Evolutionary conservation across 2,888 invertebrate genomes (phyloP).

Genomic region (Neocrepidodera transversa): DNA sequence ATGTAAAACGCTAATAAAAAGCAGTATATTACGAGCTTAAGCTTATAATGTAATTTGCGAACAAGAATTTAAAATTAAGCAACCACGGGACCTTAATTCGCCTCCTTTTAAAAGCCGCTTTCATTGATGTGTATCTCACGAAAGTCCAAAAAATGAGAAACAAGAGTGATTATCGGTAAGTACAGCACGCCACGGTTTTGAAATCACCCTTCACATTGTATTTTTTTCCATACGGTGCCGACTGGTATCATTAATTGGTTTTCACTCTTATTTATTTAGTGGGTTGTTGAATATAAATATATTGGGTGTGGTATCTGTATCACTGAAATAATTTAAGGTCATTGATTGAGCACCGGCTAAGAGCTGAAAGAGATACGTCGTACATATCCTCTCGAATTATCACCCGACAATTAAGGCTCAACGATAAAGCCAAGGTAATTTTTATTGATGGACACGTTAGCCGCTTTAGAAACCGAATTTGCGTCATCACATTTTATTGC

Average conservation of each 20-base stretch:
- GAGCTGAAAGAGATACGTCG: conserved; percentile 18
- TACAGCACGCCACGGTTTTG: conserved; percentile 33
- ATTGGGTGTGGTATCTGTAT: conserved; percentile 52
- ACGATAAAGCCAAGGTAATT: conserved; percentile 5
- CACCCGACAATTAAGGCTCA: conserved; percentile 15
- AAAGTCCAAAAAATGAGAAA: conserved; percentile 23
- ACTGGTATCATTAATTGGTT: conserved; percentile 51
- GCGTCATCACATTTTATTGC: no score
- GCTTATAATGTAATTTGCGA: not conserved
- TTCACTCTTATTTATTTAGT: conserved; percentile 49
- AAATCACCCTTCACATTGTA: conserved; percentile 44
- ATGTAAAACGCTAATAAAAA: no score
- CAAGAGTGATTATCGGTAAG: conserved; percentile 20
- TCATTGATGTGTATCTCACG: conserved; percentile 22
- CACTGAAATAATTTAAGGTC: conserved; percentile 40
- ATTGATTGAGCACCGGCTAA: conserved; percentile 34
- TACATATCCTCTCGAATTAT: conserved; percentile 22
- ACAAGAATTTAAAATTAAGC: not conserved
- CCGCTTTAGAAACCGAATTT: not conserved
- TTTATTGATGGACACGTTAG: conserved; percentile 4
- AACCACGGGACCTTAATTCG: not conserved
- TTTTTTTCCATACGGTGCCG: conserved; percentile 36
- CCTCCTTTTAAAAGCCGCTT: conserved; percentile 17
- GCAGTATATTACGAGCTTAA: no score
- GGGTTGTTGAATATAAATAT: conserved; percentile 50